Base-by-base conservation (phyloP, 2,797 vertebrate species). In the Silurus lanzhouensis region DNA sequence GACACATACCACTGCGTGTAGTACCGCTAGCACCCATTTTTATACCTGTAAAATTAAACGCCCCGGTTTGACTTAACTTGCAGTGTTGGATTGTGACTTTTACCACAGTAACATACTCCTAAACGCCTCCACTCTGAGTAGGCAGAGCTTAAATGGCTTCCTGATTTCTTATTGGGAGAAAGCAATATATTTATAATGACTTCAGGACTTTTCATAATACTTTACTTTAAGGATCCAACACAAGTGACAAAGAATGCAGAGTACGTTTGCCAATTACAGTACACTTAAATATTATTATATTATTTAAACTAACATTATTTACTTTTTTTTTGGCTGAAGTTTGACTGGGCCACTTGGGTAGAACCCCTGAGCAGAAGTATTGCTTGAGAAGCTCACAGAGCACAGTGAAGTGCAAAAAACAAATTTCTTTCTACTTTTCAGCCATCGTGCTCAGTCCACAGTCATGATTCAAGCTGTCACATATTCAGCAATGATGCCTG, bases 401-500 rank as follows among this genome's bases (percentile, higher is more conserved):
- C 78, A 88, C 6, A 63, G 83, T 85, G 83, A 89, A 85, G 76
- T 83, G 67, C 80, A 15, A 80, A 72, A 77, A 52, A 87, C 63
- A 70, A 44, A 77, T 27, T 17, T 63, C 60, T 82, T 25, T 57
- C 46, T 64, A 76, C 74, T 61, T 83, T 86, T 89, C 88, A 87
- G 87, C 87, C 81, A 88, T 83, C 74, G 48, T 88, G 76, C 85
- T 83, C 83, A 89, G 88, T 85, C 85, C 82, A 83, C 80, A 81
- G 67, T 84, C 84, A 87, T 81, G 66, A 82, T 22, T 79, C 44
- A 74, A 81, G 46, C 60, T 55, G 46, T 68, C 79, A 81, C n/a
- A 20, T 6, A 60, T 79, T 70, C 13, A 60, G 67, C 3, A 19
- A 52, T 81, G 55, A 82, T 14, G 14, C 46, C 17, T 63, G 71